Conservation (phyloP, 2,888 invertebrate species). For the Aspidiotus rigidus region DNA sequence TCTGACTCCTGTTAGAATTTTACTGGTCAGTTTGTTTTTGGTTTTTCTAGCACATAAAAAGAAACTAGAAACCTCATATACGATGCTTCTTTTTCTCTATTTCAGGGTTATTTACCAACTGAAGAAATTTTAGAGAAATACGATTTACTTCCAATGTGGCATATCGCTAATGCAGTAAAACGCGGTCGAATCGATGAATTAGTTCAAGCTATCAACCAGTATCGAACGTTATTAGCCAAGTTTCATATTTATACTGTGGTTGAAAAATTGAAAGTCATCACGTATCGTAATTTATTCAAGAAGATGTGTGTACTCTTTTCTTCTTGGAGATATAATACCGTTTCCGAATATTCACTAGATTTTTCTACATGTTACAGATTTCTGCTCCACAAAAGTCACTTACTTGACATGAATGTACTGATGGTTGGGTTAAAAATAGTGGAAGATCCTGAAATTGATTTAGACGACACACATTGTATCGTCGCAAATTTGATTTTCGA, state of each 20-base stretch:
- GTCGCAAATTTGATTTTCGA: slow-evolving; percentile 93
- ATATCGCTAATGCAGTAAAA: slow-evolving; percentile 77
- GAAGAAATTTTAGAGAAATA: slow-evolving; percentile 72
- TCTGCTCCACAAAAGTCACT: slow-evolving; percentile 66
- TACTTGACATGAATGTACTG: slow-evolving; percentile 77
- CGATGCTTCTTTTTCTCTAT: slow-evolving; percentile 29
- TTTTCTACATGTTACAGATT: slow-evolving; percentile 44
- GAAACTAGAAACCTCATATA: neutral
- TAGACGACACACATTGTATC: slow-evolving; percentile 92
- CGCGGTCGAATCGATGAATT: slow-evolving; percentile 78
- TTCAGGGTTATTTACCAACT: slow-evolving; percentile 82
- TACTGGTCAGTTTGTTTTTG: slow-evolving; percentile 50
- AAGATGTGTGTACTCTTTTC: slow-evolving; percentile 57
- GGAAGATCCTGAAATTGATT: slow-evolving; percentile 74
- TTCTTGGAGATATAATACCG: neutral
- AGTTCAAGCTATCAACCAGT: slow-evolving; percentile 70
- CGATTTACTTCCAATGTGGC: slow-evolving; percentile 81
- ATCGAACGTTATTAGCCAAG: slow-evolving; percentile 87
- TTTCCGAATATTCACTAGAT: neutral
- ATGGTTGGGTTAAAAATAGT: slow-evolving; percentile 71
- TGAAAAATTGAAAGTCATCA: slow-evolving; percentile 89
- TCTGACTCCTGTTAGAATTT: slow-evolving; percentile 92
- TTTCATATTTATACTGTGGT: slow-evolving; percentile 96
- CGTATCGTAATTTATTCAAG: slow-evolving; percentile 91
- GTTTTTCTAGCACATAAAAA: neutral